A percentile compares a stretch with the other conserved stretches of the same genome.
phyloP scores from a whole-genome alignment of 2,888 invertebrate genomes.

The Fragum fragum region DNA sequence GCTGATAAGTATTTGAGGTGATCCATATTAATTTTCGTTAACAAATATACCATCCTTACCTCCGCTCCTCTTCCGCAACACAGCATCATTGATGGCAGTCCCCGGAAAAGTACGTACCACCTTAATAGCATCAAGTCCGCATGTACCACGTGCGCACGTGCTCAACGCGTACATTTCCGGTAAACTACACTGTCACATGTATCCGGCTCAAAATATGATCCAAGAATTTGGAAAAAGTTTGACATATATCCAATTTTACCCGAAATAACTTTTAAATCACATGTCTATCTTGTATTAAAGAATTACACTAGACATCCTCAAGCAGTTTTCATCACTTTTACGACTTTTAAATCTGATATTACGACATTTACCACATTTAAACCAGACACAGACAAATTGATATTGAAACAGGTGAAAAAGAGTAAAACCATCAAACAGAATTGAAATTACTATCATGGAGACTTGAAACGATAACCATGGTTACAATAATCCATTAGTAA shows the following conservation, averaged over 20 bases:
- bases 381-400: too few species aligned
- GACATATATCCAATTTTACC: slow-evolving; percentile 9
- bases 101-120: slow-evolving; percentile 58
- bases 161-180: slow-evolving; percentile 61
- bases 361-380: too few species aligned
- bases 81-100: slow-evolving; percentile 65
- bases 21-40: not conserved
- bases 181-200: slow-evolving; percentile 35
- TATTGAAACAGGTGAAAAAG: too few species aligned
- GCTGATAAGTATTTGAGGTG: too few species aligned
- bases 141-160: slow-evolving; percentile 56
- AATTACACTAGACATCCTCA: too few species aligned
- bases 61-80: slow-evolving; percentile 63
- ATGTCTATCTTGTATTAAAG: not conserved
- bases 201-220: slow-evolving; percentile 2
- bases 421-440: too few species aligned
- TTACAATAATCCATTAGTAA: slow-evolving; percentile 1
- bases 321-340: too few species aligned
- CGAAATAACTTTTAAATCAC: not conserved
- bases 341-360: too few species aligned
- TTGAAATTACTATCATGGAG: too few species aligned
- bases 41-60: slow-evolving; percentile 34
- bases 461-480: slow-evolving; percentile 4
- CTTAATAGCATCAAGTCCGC: slow-evolving; percentile 64
- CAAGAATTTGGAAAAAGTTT: not conserved